phyloP scores from a whole-genome alignment of 2,797 vertebrate species.

The Anomalospiza imberbis region DNA sequence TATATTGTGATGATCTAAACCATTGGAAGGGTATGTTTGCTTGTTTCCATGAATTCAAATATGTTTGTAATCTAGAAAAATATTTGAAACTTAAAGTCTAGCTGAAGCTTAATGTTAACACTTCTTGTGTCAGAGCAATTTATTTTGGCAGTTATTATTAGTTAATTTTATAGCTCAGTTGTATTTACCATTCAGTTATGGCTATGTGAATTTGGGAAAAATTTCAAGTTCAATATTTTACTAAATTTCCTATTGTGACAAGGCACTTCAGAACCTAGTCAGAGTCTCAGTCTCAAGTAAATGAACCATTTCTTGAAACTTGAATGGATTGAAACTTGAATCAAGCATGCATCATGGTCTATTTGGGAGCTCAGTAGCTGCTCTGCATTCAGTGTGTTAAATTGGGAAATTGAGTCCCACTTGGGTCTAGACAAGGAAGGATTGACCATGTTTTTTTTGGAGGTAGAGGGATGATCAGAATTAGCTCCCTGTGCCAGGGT shows the following conservation, averaged over 20 bases:
- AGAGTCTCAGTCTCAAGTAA: neutral
- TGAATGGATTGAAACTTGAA: neutral
- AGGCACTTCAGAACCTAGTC: neutral
- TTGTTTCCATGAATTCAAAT: neutral
- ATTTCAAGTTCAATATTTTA: neutral
- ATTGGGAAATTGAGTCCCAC: rapidly evolving
- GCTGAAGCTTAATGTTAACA: neutral
- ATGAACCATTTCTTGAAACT: neutral
- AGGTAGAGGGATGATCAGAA: neutral
- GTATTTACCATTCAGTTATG: neutral
- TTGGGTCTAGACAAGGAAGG: neutral
- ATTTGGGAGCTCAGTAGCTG: neutral
- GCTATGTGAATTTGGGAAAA: neutral
- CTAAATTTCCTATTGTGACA: neutral
- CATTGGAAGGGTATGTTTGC: neutral
- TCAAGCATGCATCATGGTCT: neutral
- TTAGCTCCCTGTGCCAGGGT: neutral
- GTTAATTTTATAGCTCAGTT: neutral
- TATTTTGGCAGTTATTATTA: neutral
- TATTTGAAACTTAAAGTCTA: neutral
- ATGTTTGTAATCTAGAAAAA: neutral
- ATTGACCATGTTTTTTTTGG: neutral
- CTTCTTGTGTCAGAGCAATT: neutral
- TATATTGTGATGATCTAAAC: neutral
- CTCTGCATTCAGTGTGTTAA: neutral